Conservation (phyloP, 1,140 invertebrate genomes). For the Teleogryllus occipitalis region DNA sequence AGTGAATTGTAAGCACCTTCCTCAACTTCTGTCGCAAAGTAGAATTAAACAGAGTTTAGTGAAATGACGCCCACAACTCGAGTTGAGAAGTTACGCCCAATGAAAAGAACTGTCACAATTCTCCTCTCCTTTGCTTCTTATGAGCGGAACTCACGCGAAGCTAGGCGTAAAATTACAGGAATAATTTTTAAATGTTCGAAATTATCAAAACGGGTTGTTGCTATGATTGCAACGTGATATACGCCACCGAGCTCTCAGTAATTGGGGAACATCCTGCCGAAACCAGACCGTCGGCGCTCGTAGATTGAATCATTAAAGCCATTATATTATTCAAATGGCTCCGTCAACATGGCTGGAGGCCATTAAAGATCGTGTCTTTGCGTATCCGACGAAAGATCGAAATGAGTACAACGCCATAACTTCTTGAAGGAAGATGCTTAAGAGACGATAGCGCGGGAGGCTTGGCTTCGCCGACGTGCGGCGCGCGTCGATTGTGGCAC, state of each 20-base stretch:
- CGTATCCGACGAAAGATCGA: background rate
- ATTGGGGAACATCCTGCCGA: background rate
- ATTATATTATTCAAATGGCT: slow-evolving; percentile 6
- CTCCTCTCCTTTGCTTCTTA: background rate
- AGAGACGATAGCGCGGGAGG: too few relatives aligned
- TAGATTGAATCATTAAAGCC: background rate
- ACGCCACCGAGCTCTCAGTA: background rate
- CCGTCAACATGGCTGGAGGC: background rate
- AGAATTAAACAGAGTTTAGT: too few relatives aligned
- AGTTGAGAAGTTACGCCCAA: background rate
- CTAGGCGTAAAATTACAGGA: background rate
- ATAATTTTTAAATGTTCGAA: background rate
- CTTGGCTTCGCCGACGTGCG: too few relatives aligned
- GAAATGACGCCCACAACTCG: too few relatives aligned
- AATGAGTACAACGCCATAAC: background rate
- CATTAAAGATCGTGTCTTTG: background rate
- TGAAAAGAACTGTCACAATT: background rate
- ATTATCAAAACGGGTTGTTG: background rate
- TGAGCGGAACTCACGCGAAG: background rate
- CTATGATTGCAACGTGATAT: background rate
- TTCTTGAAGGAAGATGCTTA: background rate
- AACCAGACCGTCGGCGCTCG: background rate
- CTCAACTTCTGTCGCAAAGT: too few relatives aligned
- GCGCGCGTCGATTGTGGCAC: too few relatives aligned
- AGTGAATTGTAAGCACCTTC: too few relatives aligned